Conservation (phyloP, 2,797 vertebrate species). For the Strix occidentalis region DNA sequence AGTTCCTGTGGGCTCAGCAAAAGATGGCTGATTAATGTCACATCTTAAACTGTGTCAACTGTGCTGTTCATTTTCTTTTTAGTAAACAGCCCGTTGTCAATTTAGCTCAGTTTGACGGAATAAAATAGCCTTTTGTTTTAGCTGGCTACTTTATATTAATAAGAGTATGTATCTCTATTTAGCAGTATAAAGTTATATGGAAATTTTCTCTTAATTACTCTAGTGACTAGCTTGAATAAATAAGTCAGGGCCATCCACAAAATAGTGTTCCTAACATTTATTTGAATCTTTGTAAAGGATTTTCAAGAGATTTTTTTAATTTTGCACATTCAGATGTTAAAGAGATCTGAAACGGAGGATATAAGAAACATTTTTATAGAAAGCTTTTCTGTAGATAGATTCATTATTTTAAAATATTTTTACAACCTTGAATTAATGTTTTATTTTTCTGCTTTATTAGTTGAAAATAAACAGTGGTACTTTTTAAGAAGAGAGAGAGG, state of each 20-base stretch:
- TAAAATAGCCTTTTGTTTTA: slow-evolving; percentile 14
- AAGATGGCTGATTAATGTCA: slow-evolving; percentile 53
- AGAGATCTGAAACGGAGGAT: background rate
- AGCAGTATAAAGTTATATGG: background rate
- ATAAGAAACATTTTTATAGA: background rate
- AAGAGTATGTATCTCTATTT: background rate
- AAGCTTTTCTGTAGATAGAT: background rate
- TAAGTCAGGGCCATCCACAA: background rate
- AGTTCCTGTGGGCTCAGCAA: slow-evolving; percentile 50
- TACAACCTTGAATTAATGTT: background rate
- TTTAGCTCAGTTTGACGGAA: background rate
- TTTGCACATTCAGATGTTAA: background rate
- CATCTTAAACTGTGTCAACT: slow-evolving; percentile 32
- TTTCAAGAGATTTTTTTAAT: background rate
- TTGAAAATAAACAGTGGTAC: background rate
- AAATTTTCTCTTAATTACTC: background rate
- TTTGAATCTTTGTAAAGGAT: background rate
- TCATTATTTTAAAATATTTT: background rate
- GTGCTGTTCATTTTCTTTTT: slow-evolving; percentile 4
- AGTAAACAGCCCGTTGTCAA: background rate
- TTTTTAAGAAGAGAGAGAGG: background rate
- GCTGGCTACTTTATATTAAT: background rate
- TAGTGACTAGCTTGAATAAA: background rate
- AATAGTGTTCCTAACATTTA: background rate
- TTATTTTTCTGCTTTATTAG: background rate